Conservation (phyloP, 1,140 invertebrate genomes). For the Bombus ignitus region DNA sequence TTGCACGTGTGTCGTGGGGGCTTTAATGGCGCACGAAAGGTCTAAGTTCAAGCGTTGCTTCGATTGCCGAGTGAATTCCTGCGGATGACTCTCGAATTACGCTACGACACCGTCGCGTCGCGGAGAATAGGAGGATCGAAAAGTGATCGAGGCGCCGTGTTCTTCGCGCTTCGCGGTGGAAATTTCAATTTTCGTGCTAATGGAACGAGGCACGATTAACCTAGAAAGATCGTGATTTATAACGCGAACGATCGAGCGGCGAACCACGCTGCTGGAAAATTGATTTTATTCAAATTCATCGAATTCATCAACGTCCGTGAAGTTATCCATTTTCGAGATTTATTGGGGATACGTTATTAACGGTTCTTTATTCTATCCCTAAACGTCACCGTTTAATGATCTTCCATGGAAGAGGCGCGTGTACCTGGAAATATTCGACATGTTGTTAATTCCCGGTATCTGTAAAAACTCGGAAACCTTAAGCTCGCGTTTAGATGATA, state of each 20-base stretch:
- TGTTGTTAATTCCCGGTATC: not conserved
- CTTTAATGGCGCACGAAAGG: constrained; percentile 10
- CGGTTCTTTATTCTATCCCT: not conserved
- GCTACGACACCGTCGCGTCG: not conserved
- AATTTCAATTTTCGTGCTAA: constrained; percentile 11
- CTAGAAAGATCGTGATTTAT: constrained; percentile 2
- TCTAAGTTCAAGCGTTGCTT: constrained; percentile 12
- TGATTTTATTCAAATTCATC: not conserved
- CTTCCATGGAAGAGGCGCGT: not conserved
- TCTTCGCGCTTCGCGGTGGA: not conserved
- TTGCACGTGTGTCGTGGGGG: not conserved
- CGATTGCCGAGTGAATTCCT: not conserved
- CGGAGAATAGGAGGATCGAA: not conserved
- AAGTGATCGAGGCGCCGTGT: not conserved
- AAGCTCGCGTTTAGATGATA: not conserved
- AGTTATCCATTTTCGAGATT: not conserved
- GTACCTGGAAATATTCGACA: not conserved
- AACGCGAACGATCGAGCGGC: not conserved
- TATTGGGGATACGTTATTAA: not conserved
- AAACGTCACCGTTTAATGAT: not conserved
- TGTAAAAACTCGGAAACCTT: not conserved
- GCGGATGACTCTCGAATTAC: constrained; percentile 4
- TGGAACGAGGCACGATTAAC: not conserved
- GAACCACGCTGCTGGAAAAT: not conserved
- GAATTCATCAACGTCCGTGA: not conserved